Evolutionary conservation across 2,888 invertebrate species (phyloP).

Genomic region (Acrobasis suavella): DNA sequence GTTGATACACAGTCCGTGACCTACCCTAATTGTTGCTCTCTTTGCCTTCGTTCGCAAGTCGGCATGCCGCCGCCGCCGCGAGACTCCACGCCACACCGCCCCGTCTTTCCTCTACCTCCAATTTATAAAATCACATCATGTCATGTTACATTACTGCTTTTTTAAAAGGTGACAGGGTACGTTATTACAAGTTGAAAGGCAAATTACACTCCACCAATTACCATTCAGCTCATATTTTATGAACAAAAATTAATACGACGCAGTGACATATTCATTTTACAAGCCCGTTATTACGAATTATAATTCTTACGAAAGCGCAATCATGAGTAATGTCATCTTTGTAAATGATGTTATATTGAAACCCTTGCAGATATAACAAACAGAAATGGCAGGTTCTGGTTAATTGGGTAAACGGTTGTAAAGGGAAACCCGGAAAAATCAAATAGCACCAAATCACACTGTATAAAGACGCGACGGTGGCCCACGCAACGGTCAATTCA

Average conservation of each 20-base stretch:
- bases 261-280: conserved; percentile 2
- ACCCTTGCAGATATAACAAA: conserved; percentile 14
- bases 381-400: conserved; percentile 9
- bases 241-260: neutral
- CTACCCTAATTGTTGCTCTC: conserved; percentile 31
- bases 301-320: conserved; percentile 3
- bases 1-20: conserved; percentile 23
- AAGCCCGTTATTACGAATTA: neutral
- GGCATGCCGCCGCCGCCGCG: neutral
- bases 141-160: conserved; percentile 16
- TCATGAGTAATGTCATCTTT: neutral
- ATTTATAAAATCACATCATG: conserved; percentile 18
- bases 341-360: conserved; percentile 7
- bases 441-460: conserved; percentile 35
- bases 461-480: neutral
- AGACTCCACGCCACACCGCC: neutral
- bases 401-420: conserved; percentile 22
- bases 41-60: conserved; percentile 16
- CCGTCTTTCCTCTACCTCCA: conserved; percentile 8
- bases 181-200: neutral
- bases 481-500: neutral
- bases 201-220: conserved; percentile 12
- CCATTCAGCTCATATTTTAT: conserved; percentile 1
- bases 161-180: conserved; percentile 15
- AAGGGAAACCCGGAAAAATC: conserved; percentile 29